Conservation (phyloP, 2,888 invertebrate genomes). For the Rhopalosiphum nymphaeae region DNA sequence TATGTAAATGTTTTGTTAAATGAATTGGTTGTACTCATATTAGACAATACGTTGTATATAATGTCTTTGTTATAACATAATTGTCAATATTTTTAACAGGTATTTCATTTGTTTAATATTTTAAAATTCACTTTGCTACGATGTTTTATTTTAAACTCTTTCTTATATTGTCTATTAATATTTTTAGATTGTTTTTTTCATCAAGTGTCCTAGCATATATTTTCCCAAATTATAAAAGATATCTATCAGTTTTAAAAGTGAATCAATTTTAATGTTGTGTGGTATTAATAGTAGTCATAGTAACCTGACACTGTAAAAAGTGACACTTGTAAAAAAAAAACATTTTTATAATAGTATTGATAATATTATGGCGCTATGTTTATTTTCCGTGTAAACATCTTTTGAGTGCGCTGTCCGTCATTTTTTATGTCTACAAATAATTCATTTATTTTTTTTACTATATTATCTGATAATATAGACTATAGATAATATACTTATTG, state of each 20-base stretch:
- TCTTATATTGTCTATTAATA: background rate
- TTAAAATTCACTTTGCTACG: background rate
- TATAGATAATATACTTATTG: background rate
- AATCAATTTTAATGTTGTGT: conserved; percentile 35
- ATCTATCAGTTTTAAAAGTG: background rate
- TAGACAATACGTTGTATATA: background rate
- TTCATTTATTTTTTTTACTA: background rate
- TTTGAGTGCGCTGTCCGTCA: background rate
- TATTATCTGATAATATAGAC: background rate
- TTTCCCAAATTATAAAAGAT: background rate
- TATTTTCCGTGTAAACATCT: background rate
- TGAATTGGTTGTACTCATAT: background rate
- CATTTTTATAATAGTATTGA: conserved; percentile 15
- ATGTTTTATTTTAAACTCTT: background rate
- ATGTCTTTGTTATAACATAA: background rate
- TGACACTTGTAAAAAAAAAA: background rate
- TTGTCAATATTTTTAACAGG: background rate
- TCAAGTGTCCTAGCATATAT: background rate
- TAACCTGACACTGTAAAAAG: conserved; percentile 30
- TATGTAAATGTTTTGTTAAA: background rate
- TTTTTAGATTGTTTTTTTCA: background rate
- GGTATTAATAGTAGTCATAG: conserved; percentile 34
- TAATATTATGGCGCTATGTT: background rate
- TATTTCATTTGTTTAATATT: background rate
- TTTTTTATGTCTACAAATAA: background rate